Conservation (phyloP, 2,113 vertebrate genomes). For the Brachionichthys hirsutus region DNA sequence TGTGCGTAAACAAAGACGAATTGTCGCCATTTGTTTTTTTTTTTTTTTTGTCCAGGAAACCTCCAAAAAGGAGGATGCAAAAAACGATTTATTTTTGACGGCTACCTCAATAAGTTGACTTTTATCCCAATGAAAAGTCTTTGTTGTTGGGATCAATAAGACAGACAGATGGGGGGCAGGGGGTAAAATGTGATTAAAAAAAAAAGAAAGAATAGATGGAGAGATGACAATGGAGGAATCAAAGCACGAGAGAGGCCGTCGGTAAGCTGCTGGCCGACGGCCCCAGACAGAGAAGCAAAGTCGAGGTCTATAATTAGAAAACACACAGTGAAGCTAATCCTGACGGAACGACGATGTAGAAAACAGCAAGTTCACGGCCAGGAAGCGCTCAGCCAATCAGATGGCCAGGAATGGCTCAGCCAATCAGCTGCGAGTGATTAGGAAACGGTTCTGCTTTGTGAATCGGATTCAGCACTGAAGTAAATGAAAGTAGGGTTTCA, state of each 20-base stretch:
- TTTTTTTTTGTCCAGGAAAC: conserved; percentile 36
- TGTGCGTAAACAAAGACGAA: conserved; percentile 30
- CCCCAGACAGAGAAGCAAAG: conserved; percentile 44
- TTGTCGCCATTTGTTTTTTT: too few species aligned
- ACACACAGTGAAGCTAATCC: conserved; percentile 67
- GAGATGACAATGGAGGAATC: conserved; percentile 11
- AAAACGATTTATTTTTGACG: conserved; percentile 74
- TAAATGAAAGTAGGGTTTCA: conserved; percentile 33
- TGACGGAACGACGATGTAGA: conserved; percentile 56
- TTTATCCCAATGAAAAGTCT: conserved; percentile 59
- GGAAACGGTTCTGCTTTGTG: conserved; percentile 10
- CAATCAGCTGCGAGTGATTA: background rate
- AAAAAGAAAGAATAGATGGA: conserved; percentile 17
- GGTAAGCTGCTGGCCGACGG: conserved; percentile 37
- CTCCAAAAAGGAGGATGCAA: conserved; percentile 46
- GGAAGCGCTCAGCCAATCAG: conserved; percentile 9
- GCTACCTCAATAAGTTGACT: conserved; percentile 65
- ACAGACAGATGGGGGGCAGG: conserved; percentile 1
- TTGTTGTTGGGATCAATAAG: conserved; percentile 43
- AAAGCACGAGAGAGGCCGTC: conserved; percentile 31
- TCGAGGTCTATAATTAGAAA: conserved; percentile 71
- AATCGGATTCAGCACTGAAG: conserved; percentile 14
- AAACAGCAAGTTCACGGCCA: conserved; percentile 54
- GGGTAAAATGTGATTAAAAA: background rate
- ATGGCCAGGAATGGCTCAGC: conserved; percentile 32